Percentiles rank a stretch among this genome's conserved stretches.
These are phyloP conservation scores for Alfaro cultratus DNA, from an alignment of 2,797 vertebrate genomes.

Conservation along the genomic window DNA sequence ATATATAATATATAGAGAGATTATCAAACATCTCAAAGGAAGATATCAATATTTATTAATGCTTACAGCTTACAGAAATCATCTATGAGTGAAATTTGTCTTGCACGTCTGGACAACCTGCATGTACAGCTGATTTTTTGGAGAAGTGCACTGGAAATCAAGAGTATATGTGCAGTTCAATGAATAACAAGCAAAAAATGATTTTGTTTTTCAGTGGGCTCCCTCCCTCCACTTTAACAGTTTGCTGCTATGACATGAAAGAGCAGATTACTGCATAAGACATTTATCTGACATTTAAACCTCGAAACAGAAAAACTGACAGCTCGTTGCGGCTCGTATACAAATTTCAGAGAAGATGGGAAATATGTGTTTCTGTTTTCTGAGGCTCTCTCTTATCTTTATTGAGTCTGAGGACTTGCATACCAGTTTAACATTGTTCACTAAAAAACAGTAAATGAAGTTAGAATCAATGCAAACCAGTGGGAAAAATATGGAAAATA, in stretches of 20 bases:
- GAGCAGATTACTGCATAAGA: slow-evolving; percentile 53
- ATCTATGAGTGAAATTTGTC: slow-evolving; percentile 31
- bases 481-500: neutral
- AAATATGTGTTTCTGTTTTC: slow-evolving; percentile 20
- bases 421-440: neutral
- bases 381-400: slow-evolving; percentile 5
- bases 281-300: slow-evolving; percentile 68
- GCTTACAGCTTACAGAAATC: slow-evolving; percentile 49
- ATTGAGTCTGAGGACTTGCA: slow-evolving; percentile 4
- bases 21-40: slow-evolving; percentile 59
- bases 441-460: neutral
- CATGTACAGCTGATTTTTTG: slow-evolving; percentile 45
- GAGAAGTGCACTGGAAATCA: slow-evolving; percentile 42
- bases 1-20: too few species aligned
- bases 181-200: neutral
- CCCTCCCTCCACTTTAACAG: slow-evolving; percentile 21
- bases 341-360: slow-evolving; percentile 21
- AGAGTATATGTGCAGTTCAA: slow-evolving; percentile 33
- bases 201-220: slow-evolving; percentile 44
- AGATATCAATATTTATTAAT: slow-evolving; percentile 58
- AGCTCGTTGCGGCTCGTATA: slow-evolving; percentile 26
- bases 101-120: slow-evolving; percentile 30
- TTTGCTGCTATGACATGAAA: slow-evolving; percentile 36
- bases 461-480: neutral
- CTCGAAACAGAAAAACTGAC: slow-evolving; percentile 27